Base-by-base conservation (phyloP, 2,797 vertebrate species). In the Diceros bicornis region DNA sequence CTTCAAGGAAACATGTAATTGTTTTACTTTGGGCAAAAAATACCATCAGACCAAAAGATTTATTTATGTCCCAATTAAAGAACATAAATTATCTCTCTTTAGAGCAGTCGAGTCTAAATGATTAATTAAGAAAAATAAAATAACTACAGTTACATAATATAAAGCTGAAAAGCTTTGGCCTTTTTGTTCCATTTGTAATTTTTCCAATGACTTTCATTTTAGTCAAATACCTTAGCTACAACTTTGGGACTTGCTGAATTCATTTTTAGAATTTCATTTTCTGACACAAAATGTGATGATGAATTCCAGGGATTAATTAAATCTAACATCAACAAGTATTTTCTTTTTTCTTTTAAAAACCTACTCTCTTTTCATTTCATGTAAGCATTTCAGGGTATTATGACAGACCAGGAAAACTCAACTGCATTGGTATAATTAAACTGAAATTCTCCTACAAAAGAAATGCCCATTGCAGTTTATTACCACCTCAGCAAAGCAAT, bases 271-370 rank as follows among this genome's bases (percentile, higher is more conserved):
- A 78, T 87, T 94, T 88, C 64, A 75, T 75, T 96, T 96, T 78
- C 57, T 91, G 34, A 93, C 18, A 66, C 68, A 25, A 94, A 95
- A 59, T 66, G 20, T 84, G 69, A 72, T 47, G 61, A 61, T 37
- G 69, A 78, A 14, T 93, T 86, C 87, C 90, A 68, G 47, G 64
- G 23, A 89, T 87, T 96, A 97, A 96, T 96, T 89, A 89, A 93
- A 61, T 57, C 32, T 12, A 64, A 27, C 21, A 77, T 61, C 83
- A 71, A 68, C 74, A 84, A 81, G n/a, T 37, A 47, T 89, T 92
- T 92, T n/a, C 72, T 62, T 71, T 75, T 94, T 61, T 44, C 8
- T 79, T 96, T 97, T 74, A 71, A 72, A 89, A 94, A 78, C 41
- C 50, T 37, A 37, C 10, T 41, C 13, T 82, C 68, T 90, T 95